These are phyloP conservation scores for Dromococcyx pavoninus DNA, from an alignment of 2,797 vertebrate species.

Conservation along the genomic window DNA sequence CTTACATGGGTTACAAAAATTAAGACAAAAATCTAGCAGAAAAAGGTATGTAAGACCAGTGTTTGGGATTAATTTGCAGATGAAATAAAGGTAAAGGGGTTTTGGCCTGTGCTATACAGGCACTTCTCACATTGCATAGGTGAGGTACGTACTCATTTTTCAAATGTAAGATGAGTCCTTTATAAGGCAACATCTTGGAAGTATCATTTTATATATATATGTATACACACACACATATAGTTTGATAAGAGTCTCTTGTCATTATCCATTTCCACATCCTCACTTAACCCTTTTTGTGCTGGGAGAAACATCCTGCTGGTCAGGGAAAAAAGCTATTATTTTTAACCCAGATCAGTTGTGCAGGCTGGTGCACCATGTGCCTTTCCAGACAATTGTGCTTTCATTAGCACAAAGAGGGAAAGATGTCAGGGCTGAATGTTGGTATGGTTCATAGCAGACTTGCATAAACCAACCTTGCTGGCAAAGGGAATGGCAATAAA, in stretches of 20 bases:
- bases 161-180: neutral
- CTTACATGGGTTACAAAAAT: neutral
- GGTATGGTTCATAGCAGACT: neutral
- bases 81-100: neutral
- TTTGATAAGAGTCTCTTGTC: neutral
- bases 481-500: neutral
- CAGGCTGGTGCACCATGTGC: neutral
- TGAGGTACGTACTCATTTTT: neutral
- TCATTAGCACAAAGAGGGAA: neutral
- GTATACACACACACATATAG: too few species aligned
- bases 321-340: neutral
- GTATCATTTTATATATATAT: neutral
- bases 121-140: neutral
- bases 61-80: neutral
- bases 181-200: neutral
- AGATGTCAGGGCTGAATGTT: neutral
- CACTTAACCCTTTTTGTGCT: neutral
- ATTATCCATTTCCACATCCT: neutral
- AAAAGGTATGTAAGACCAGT: neutral
- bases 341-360: neutral
- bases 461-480: neutral
- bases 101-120: neutral
- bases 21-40: neutral
- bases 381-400: neutral
- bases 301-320: neutral